A percentile compares a stretch with the other conserved stretches of the same genome.
These are phyloP conservation scores for Stichopus chloronotus DNA, from an alignment of 35 echinoderm and acorn worm species.

Conservation along the genomic window DNA sequence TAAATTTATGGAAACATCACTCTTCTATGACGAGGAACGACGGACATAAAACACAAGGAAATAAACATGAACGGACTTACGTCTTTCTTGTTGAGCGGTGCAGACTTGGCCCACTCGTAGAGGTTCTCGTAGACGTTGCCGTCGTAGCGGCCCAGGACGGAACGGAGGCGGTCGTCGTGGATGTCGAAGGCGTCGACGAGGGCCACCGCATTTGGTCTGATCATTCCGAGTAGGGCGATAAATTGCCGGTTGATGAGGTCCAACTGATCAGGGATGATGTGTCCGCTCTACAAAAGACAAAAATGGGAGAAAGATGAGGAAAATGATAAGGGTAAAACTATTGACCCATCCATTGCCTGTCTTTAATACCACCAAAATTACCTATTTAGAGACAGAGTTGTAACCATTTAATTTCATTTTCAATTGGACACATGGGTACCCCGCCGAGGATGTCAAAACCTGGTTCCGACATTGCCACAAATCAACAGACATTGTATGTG, in stretches of 20 bases:
- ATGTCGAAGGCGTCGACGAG: constrained; percentile 94
- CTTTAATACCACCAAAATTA: no score
- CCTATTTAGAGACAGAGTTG: no score
- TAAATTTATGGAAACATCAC: no score
- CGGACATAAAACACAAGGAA: no score
- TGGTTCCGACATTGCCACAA: no score
- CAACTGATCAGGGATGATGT: constrained; percentile 80
- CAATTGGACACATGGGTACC: no score
- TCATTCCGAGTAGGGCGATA: constrained; percentile 58
- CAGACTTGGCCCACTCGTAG: constrained; percentile 95
- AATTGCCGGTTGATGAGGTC: constrained; percentile 60
- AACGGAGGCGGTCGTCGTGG: constrained; percentile 70
- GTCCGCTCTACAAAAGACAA: constrained; percentile 76
- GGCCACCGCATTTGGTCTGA: constrained; percentile 84
- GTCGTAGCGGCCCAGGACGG: constrained; percentile 92
- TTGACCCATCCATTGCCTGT: neutral
- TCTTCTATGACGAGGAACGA: no score
- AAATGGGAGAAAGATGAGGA: neutral
- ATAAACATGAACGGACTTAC: constrained; percentile 42
- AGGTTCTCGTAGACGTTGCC: constrained; percentile 97
- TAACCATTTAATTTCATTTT: no score
- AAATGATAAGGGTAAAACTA: neutral
- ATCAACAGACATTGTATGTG: no score
- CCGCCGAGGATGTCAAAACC: no score
- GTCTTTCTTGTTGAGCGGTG: constrained; percentile 89